Conservation (phyloP, 2,888 invertebrate genomes). For the Acrocyrtus sp. region DNA sequence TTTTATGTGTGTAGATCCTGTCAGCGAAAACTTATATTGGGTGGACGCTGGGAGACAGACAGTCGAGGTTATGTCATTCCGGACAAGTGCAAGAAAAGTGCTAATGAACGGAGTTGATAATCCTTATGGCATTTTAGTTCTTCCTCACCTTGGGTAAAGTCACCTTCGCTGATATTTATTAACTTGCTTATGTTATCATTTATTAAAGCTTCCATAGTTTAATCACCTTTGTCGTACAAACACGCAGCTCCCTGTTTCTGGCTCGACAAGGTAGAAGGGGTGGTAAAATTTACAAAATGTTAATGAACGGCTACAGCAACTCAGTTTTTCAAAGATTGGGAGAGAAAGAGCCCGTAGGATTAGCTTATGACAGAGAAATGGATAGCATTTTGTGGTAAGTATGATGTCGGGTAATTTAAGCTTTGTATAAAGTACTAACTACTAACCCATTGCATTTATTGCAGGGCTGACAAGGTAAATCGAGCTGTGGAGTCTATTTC, state of each 20-base stretch:
- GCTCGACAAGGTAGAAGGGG: constrained; percentile 66
- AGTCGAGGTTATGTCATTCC: constrained; percentile 75
- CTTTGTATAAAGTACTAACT: no score
- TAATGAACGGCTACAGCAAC: constrained; percentile 74
- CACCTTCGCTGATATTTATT: neutral
- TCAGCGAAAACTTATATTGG: constrained; percentile 80
- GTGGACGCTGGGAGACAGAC: constrained; percentile 73
- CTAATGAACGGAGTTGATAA: constrained; percentile 71
- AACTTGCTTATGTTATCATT: neutral
- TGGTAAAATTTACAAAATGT: constrained; percentile 73
- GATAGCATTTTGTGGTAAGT: constrained; percentile 73
- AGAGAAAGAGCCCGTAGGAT: constrained; percentile 70
- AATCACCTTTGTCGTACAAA: neutral
- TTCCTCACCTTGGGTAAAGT: constrained; percentile 76
- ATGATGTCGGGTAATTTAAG: constrained; percentile 5
- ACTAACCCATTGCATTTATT: no score
- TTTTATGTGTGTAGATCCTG: constrained; percentile 71
- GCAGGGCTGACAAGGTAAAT: constrained; percentile 56
- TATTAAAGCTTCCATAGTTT: neutral
- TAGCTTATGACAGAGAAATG: constrained; percentile 70
- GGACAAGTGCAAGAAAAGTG: constrained; percentile 71
- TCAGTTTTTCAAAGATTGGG: constrained; percentile 67
- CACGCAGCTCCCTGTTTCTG: constrained; percentile 76
- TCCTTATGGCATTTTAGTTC: constrained; percentile 76
- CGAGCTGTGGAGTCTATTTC: constrained; percentile 54